phyloP scores from a whole-genome alignment of 2,113 vertebrate genomes.

The Rhadina sibilatrix region DNA sequence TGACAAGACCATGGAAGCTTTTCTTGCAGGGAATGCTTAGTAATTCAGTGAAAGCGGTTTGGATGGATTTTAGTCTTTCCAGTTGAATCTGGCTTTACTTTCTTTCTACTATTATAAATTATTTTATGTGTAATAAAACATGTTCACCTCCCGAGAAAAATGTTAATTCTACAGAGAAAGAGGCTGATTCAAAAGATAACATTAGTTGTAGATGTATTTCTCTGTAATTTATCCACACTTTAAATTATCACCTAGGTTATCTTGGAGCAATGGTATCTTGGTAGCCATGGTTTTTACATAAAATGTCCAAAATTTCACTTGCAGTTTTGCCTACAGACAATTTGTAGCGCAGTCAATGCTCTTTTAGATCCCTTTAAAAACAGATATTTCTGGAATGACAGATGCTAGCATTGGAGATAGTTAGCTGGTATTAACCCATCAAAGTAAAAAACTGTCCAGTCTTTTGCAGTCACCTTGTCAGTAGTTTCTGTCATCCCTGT shows the following conservation, averaged over 20 bases:
- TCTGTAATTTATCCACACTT: neutral
- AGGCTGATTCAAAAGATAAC: neutral
- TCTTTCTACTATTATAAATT: neutral
- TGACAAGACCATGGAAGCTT: neutral
- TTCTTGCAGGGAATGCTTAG: neutral
- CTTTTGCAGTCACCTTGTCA: neutral
- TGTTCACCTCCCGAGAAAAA: neutral
- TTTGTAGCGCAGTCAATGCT: neutral
- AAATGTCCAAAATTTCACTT: neutral
- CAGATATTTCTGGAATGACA: neutral
- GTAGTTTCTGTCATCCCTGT: neutral
- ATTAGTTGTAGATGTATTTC: neutral
- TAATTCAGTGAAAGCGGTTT: neutral
- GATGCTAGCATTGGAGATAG: neutral
- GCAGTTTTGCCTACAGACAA: neutral
- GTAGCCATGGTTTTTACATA: neutral
- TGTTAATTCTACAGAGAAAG: neutral
- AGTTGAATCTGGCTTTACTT: neutral
- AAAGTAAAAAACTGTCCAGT: neutral
- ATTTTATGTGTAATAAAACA: neutral
- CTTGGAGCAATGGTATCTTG: neutral
- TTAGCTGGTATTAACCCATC: neutral
- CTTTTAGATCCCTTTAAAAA: neutral
- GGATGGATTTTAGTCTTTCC: constrained; percentile 5
- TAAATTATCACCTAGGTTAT: neutral